Evolutionary conservation across 2,888 invertebrate species (phyloP).

Genomic region (Perizoma flavofasciatum): DNA sequence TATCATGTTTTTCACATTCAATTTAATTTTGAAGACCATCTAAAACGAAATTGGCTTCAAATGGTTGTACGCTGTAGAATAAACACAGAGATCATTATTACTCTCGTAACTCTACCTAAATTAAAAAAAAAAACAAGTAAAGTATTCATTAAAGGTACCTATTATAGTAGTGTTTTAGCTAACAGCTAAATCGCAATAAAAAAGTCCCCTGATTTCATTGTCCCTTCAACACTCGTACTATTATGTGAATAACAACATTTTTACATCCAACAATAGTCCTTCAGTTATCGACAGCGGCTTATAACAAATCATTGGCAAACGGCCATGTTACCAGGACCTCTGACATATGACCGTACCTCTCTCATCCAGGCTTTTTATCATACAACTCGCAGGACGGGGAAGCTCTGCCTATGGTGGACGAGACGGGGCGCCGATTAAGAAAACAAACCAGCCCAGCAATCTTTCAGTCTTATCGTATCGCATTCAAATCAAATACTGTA

Average conservation of each 20-base stretch:
- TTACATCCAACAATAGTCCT: conserved; percentile 67
- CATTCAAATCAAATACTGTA: conserved; percentile 45
- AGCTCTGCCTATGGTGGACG: conserved; percentile 46
- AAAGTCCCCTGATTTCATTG: conserved; percentile 37
- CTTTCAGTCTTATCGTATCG: conserved; percentile 60
- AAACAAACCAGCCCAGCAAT: conserved; percentile 65
- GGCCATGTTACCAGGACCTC: conserved; percentile 54
- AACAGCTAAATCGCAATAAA: conserved; percentile 20
- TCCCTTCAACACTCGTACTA: conserved; percentile 32
- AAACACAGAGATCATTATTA: too few relatives aligned
- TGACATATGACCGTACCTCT: conserved; percentile 44
- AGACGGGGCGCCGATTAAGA: conserved; percentile 67
- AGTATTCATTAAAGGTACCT: too few relatives aligned
- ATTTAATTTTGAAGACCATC: too few relatives aligned
- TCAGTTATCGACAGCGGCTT: conserved; percentile 65
- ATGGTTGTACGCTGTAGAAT: too few relatives aligned
- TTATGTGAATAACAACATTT: conserved; percentile 53
- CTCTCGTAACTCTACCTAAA: too few relatives aligned
- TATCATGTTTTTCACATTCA: too few relatives aligned
- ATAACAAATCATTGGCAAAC: conserved; percentile 64
- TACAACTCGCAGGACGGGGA: conserved; percentile 32
- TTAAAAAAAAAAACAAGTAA: too few relatives aligned
- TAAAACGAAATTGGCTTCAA: too few relatives aligned
- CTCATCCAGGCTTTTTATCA: conserved; percentile 28
- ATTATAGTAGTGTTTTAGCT: conserved; percentile 10